Conservation (phyloP, 1,140 invertebrate genomes). For the Dendroctonus valens region DNA sequence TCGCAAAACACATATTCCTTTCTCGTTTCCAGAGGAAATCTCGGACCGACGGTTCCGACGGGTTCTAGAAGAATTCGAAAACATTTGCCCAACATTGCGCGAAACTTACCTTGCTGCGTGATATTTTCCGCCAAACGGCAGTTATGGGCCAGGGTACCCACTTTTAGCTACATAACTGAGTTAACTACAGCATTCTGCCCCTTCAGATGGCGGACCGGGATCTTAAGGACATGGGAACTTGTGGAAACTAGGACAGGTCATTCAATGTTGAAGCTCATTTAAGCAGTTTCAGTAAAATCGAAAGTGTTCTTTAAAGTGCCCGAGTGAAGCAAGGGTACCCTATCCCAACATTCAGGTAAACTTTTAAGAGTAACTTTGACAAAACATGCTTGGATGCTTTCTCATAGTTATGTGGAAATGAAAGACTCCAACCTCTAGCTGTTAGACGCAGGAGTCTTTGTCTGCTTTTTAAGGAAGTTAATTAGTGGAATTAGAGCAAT, state of each 20-base stretch:
- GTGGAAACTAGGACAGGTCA: conserved; percentile 16
- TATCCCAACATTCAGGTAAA: conserved; percentile 97
- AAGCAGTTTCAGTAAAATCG: too few species aligned
- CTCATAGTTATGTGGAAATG: conserved; percentile 14
- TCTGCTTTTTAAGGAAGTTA: not conserved
- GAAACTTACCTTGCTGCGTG: conserved; percentile 36
- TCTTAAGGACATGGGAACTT: conserved; percentile 23
- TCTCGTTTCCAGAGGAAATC: conserved; percentile 57
- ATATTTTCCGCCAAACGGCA: conserved; percentile 8
- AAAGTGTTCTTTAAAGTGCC: conserved; percentile 40
- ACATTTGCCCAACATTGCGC: conserved; percentile 3
- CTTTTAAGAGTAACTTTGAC: conserved; percentile 45
- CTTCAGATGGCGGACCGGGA: too few species aligned
- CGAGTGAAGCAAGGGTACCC: conserved; percentile 78
- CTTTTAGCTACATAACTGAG: too few species aligned
- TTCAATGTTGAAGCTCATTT: conserved; percentile 9
- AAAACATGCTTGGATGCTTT: conserved; percentile 19
- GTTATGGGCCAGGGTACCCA: conserved; percentile 44
- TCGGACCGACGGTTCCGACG: conserved; percentile 56
- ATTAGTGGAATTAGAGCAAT: too few species aligned
- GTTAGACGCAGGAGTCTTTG: conserved; percentile 17
- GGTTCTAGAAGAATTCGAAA: conserved; percentile 49
- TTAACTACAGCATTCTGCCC: not conserved
- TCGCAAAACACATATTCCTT: conserved; percentile 44
- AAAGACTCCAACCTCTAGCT: conserved; percentile 15